These are phyloP conservation scores for Drosophila phalerata DNA, from an alignment of 2,888 invertebrate genomes.

Conservation along the genomic window DNA sequence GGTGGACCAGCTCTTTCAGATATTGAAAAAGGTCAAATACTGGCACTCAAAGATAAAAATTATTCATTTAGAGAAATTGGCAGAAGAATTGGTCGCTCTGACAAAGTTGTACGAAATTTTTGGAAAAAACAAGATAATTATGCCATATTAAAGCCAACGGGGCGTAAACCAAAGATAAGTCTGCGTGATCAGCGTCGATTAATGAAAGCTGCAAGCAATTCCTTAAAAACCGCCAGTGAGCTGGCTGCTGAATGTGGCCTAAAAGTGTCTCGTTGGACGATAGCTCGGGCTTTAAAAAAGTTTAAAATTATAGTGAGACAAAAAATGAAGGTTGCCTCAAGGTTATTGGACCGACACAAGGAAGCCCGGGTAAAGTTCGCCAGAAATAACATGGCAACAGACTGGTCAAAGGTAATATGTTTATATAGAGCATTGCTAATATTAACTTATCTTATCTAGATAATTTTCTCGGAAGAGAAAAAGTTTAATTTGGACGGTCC, in stretches of 20 bases:
- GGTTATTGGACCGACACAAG: neutral
- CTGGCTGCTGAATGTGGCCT: neutral
- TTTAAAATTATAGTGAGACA: neutral
- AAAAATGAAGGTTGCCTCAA: neutral
- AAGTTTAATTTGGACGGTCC: too few species aligned
- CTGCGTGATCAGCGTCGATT: too few species aligned
- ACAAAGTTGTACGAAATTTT: neutral
- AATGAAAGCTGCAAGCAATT: neutral
- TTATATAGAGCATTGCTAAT: too few species aligned
- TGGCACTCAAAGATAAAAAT: neutral
- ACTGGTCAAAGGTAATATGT: too few species aligned
- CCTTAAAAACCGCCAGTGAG: neutral
- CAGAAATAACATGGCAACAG: too few species aligned
- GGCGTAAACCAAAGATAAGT: too few species aligned
- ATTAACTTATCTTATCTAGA: too few species aligned
- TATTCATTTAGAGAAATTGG: neutral
- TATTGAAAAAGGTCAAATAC: neutral
- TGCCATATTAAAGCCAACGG: neutral
- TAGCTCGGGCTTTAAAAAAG: neutral
- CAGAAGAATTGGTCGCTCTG: neutral
- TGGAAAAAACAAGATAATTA: neutral
- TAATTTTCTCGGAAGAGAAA: too few species aligned
- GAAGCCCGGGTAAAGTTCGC: too few species aligned
- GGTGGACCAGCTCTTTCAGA: neutral
- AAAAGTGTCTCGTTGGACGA: neutral